Percentiles rank a stretch among this genome's conserved stretches.
phyloP scores from a whole-genome alignment of 35 echinoderm and acorn worm genomes.

The Diadema setosum region DNA sequence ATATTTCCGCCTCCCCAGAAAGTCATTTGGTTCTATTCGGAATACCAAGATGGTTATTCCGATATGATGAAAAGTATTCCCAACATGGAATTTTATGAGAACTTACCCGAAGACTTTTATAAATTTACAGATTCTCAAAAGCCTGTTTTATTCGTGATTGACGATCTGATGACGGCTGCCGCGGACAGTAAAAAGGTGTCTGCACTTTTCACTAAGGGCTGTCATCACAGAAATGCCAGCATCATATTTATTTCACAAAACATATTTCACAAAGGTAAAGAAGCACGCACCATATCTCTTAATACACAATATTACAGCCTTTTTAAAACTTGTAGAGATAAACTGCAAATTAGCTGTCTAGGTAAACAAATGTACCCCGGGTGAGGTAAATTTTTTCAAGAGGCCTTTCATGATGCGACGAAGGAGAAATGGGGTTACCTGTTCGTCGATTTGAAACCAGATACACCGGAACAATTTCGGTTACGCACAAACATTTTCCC shows the following conservation, averaged over 20 bases:
- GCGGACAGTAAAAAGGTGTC: background rate
- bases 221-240: background rate
- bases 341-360: background rate
- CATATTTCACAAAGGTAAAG: background rate
- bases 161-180: background rate
- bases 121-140: background rate
- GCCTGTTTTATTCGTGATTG: background rate
- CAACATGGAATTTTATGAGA: background rate
- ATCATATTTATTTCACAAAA: too few species aligned
- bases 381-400: conserved; percentile 23
- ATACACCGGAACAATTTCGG: conserved; percentile 17
- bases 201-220: background rate
- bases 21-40: background rate
- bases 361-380: background rate
- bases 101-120: background rate
- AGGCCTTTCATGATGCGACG: conserved; percentile 32
- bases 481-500: conserved; percentile 44
- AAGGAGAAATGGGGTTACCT: conserved; percentile 32
- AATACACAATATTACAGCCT: background rate
- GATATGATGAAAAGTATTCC: background rate
- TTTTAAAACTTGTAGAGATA: background rate
- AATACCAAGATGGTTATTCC: background rate
- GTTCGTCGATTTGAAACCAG: conserved; percentile 30
- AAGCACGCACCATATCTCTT: background rate
- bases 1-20: background rate